These are phyloP conservation scores for Dreissena polymorpha DNA, from an alignment of 1,140 invertebrate genomes.

Conservation along the genomic window DNA sequence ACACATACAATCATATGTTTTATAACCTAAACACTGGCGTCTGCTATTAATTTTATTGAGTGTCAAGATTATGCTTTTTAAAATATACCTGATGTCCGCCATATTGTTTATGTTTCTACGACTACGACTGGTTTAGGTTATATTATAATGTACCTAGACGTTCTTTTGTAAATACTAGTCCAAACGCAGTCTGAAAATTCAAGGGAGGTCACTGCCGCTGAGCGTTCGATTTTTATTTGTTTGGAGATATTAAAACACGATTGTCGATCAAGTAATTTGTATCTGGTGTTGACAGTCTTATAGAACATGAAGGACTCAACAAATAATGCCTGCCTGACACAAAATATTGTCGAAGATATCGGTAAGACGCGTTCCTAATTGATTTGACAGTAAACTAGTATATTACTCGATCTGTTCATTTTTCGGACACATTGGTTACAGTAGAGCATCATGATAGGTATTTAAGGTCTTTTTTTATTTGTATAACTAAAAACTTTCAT, in stretches of 20 bases:
- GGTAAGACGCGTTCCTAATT: background rate
- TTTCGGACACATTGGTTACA: no score
- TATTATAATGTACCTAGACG: background rate
- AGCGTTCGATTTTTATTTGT: background rate
- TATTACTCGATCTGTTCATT: no score
- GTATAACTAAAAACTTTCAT: no score
- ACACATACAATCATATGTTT: no score
- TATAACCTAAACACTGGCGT: no score
- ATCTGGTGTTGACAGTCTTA: background rate
- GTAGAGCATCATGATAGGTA: no score
- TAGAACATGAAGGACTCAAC: conserved; percentile 12
- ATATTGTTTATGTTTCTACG: conserved; percentile 54
- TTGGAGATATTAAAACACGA: background rate
- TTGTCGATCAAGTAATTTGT: no score
- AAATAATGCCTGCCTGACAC: conserved; percentile 6
- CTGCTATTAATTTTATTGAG: no score
- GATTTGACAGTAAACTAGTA: no score
- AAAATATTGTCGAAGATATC: background rate
- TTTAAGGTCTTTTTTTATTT: no score
- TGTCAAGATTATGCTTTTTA: no score
- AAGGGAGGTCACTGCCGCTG: conserved; percentile 18
- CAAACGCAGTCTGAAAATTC: conserved; percentile 20
- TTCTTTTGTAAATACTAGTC: background rate
- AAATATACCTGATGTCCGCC: conserved; percentile 18
- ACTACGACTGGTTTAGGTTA: conserved; percentile 34